Percentiles rank a stretch among this genome's conserved stretches.
phyloP scores from a whole-genome alignment of 2,113 vertebrate genomes.

The Scopus umbretta region DNA sequence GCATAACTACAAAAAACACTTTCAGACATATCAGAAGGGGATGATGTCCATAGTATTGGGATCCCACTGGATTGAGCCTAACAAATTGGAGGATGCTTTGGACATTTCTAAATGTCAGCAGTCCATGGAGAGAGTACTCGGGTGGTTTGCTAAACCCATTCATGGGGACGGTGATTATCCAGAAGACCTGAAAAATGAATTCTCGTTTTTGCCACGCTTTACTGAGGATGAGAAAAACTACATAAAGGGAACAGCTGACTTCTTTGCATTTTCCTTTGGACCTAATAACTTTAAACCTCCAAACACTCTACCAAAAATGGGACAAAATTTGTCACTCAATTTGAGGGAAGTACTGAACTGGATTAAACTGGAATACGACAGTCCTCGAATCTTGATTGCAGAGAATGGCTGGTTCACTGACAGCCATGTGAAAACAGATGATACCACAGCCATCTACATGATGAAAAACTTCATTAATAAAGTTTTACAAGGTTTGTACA shows the following conservation, averaged over 20 bases:
- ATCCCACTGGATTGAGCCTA: slow-evolving; percentile 94
- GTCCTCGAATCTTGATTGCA: slow-evolving; percentile 81
- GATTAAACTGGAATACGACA: slow-evolving; percentile 89
- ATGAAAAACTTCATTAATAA: slow-evolving; percentile 94
- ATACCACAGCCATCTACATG: slow-evolving; percentile 86
- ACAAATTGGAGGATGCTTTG: slow-evolving; percentile 54
- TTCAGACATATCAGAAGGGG: slow-evolving; percentile 82
- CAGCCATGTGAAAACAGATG: slow-evolving; percentile 81
- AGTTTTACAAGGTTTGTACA: slow-evolving; percentile 85
- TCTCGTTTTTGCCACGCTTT: slow-evolving; percentile 75
- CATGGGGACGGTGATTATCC: slow-evolving; percentile 88
- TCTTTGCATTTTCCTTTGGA: slow-evolving; percentile 95
- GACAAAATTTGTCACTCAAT: slow-evolving; percentile 80
- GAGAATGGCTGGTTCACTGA: slow-evolving; percentile 95
- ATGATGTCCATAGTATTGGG: slow-evolving; percentile 88
- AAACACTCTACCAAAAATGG: slow-evolving; percentile 69
- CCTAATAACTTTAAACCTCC: slow-evolving; percentile 85
- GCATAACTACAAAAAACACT: slow-evolving; percentile 84
- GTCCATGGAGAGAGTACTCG: slow-evolving; percentile 86
- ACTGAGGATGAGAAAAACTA: slow-evolving; percentile 78
- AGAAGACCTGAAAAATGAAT: slow-evolving; percentile 71
- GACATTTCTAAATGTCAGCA: slow-evolving; percentile 81
- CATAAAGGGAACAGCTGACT: slow-evolving; percentile 87
- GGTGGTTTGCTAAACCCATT: slow-evolving; percentile 94
- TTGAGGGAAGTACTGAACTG: slow-evolving; percentile 84